These are phyloP conservation scores for Ammospiza nelsoni DNA, from an alignment of 2,113 vertebrate genomes.

Conservation along the genomic window DNA sequence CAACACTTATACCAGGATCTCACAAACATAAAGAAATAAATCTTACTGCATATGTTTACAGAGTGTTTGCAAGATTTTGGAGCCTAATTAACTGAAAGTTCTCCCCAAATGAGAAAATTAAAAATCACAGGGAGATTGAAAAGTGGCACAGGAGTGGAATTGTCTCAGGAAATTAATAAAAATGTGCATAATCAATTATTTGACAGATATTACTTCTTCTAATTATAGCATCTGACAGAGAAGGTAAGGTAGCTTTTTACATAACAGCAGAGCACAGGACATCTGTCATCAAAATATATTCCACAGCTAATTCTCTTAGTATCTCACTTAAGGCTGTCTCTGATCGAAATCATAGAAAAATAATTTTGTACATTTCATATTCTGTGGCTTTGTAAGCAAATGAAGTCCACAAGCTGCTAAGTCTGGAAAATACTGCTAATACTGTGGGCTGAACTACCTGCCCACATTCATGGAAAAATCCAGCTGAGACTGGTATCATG, in stretches of 20 bases:
- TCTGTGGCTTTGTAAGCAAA: background rate
- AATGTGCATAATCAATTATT: slow-evolving; percentile 44
- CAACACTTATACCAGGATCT: background rate
- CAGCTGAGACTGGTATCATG: background rate
- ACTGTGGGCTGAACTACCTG: background rate
- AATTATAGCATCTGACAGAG: slow-evolving; percentile 37
- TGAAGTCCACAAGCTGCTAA: background rate
- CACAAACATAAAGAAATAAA: background rate
- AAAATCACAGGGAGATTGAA: slow-evolving; percentile 25
- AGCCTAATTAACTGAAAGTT: slow-evolving; percentile 21
- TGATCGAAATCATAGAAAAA: background rate
- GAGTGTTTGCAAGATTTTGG: slow-evolving; percentile 1
- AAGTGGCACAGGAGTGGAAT: background rate
- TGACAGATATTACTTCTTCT: slow-evolving; percentile 38
- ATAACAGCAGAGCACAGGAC: slow-evolving; percentile 16
- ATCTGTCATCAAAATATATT: slow-evolving; percentile 20
- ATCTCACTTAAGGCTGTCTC: background rate
- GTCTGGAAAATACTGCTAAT: background rate
- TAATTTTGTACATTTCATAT: background rate
- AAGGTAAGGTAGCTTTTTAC: slow-evolving; percentile 24
- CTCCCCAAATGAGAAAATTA: slow-evolving; percentile 19
- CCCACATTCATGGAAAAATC: background rate
- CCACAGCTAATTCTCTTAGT: background rate
- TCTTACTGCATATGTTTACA: background rate
- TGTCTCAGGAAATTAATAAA: slow-evolving; percentile 53